Evolutionary conservation across 2,888 invertebrate genomes (phyloP).

Genomic region (Pristionchus japonicus): DNA sequence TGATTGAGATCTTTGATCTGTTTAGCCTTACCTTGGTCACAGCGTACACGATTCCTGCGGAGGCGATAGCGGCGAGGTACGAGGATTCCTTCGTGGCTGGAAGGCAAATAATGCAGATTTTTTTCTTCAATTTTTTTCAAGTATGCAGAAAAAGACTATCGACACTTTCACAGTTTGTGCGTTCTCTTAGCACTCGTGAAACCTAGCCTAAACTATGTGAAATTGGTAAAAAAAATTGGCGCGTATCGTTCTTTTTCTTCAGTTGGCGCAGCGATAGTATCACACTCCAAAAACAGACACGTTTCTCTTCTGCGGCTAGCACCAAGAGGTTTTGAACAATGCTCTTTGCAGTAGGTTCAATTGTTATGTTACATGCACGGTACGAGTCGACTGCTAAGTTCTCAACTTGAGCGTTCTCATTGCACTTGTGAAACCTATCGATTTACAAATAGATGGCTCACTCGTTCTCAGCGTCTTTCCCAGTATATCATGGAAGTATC

Average conservation of each 20-base stretch:
- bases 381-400: too few relatives aligned
- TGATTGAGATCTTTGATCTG: not conserved
- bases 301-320: too few relatives aligned
- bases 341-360: too few relatives aligned
- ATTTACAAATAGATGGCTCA: slow-evolving; percentile 38
- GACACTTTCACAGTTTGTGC: not conserved
- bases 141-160: not conserved
- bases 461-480: slow-evolving; percentile 67
- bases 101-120: slow-evolving; percentile 3
- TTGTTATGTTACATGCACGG: too few relatives aligned
- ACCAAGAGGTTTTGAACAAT: too few relatives aligned
- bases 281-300: too few relatives aligned
- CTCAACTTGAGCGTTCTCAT: not conserved
- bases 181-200: not conserved
- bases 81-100: slow-evolving; percentile 80
- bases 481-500: slow-evolving; percentile 67
- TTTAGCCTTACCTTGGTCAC: slow-evolving; percentile 76
- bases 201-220: not conserved
- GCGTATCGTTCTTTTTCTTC: too few relatives aligned
- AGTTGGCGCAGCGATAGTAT: too few relatives aligned
- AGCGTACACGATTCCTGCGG: slow-evolving; percentile 80
- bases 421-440: not conserved
- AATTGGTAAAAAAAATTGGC: too few relatives aligned
- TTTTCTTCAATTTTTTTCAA: not conserved
- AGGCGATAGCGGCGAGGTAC: slow-evolving; percentile 80